Percentiles rank a stretch among this genome's conserved stretches.
Evolutionary conservation across 2,888 invertebrate species (phyloP).

Genomic region (Cheilosia soror): DNA sequence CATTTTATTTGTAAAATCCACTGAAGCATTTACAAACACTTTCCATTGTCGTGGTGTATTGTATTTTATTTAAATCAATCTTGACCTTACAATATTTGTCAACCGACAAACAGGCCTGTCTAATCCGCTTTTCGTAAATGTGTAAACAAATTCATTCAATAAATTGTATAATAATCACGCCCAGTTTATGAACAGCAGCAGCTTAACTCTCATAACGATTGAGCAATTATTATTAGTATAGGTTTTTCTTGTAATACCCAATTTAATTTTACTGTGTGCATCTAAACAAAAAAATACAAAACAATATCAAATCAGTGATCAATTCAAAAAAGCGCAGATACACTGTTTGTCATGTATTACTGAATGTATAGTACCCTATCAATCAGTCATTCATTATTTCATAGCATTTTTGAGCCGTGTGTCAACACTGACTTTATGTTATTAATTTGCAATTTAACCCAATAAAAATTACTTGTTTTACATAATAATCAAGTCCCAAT

Average conservation of each 20-base stretch:
- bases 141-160: conserved; percentile 7
- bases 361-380: too few relatives aligned
- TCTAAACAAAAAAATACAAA: conserved; percentile 4
- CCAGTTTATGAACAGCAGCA: not conserved
- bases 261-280: conserved; percentile 23
- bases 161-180: conserved; percentile 8
- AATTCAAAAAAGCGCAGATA: too few relatives aligned
- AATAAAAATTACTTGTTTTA: too few relatives aligned
- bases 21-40: conserved; percentile 19
- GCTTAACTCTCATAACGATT: conserved; percentile 14
- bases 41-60: conserved; percentile 23
- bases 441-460: too few relatives aligned
- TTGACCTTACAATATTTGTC: conserved; percentile 40
- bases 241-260: conserved; percentile 32
- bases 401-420: too few relatives aligned
- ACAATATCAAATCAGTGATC: too few relatives aligned
- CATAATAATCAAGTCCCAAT: too few relatives aligned
- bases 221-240: conserved; percentile 15
- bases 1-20: conserved; percentile 3
- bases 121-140: conserved; percentile 35
- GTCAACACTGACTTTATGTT: too few relatives aligned
- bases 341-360: too few relatives aligned
- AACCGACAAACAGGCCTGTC: conserved; percentile 1
- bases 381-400: too few relatives aligned
- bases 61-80: not conserved